Evolutionary conservation across 1,140 invertebrate species (phyloP).

Genomic region (Orussus abietinus): DNA sequence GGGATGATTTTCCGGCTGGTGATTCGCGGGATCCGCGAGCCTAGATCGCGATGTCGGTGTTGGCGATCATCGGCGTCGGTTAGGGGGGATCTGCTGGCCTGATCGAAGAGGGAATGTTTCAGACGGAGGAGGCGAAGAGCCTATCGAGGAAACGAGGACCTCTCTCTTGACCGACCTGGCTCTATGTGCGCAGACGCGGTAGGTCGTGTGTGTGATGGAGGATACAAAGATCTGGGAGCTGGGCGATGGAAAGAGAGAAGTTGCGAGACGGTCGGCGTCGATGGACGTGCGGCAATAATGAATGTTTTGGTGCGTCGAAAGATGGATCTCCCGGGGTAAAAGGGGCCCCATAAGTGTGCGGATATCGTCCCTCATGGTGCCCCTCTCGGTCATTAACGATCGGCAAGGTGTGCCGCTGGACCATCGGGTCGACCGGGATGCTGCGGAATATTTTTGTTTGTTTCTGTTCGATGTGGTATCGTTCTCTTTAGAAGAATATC

Average conservation of each 20-base stretch:
- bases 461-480: too few relatives aligned
- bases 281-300: conserved; percentile 21
- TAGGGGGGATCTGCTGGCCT: conserved; percentile 33
- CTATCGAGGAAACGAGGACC: background rate
- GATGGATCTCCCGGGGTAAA: conserved; percentile 17
- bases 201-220: too few relatives aligned
- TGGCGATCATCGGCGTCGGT: conserved; percentile 23
- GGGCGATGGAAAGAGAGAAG: conserved; percentile 6
- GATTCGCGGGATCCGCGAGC: conserved; percentile 25
- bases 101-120: conserved; percentile 31
- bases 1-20: too few relatives aligned
- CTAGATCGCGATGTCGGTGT: conserved; percentile 18
- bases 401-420: too few relatives aligned
- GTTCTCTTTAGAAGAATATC: too few relatives aligned
- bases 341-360: conserved; percentile 9
- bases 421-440: too few relatives aligned
- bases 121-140: conserved; percentile 2
- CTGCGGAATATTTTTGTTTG: too few relatives aligned
- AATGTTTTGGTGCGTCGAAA: conserved; percentile 28
- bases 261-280: conserved; percentile 1
- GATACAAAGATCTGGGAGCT: conserved; percentile 11
- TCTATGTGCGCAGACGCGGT: too few relatives aligned
- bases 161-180: too few relatives aligned
- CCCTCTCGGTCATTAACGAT: conserved; percentile 25
- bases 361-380: conserved; percentile 9